Evolutionary conservation across 1,140 invertebrate genomes (phyloP).

Genomic region (Calephelis virginiensis): DNA sequence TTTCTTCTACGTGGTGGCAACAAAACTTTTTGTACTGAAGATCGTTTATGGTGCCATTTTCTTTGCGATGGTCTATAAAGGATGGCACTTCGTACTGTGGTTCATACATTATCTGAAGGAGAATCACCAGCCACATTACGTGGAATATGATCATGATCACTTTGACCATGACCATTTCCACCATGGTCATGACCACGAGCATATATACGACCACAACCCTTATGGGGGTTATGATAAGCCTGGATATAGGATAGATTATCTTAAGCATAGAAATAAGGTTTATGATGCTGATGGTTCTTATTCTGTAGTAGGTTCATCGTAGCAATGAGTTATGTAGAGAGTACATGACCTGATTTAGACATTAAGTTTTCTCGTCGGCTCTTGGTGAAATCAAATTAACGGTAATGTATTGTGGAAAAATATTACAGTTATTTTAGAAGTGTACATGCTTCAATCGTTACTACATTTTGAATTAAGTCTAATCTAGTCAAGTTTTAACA

Average conservation of each 20-base stretch:
- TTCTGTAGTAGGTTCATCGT: conserved; percentile 33
- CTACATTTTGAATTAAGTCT: too few relatives aligned
- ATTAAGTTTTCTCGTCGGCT: too few relatives aligned
- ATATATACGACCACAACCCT: conserved; percentile 32
- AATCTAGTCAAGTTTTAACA: too few relatives aligned
- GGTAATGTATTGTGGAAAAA: too few relatives aligned
- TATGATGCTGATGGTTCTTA: conserved; percentile 61
- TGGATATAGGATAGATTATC: conserved; percentile 32
- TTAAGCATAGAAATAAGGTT: conserved; percentile 35
- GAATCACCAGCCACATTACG: conserved; percentile 43
- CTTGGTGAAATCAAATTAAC: too few relatives aligned
- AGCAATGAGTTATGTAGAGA: not conserved
- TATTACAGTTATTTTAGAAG: too few relatives aligned
- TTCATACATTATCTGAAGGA: conserved; percentile 55
- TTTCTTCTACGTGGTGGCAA: conserved; percentile 63
- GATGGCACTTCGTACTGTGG: conserved; percentile 58
- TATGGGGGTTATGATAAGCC: conserved; percentile 40
- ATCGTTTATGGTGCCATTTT: conserved; percentile 60
- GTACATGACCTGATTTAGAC: too few relatives aligned
- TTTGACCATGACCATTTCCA: conserved; percentile 28
- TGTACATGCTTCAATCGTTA: too few relatives aligned
- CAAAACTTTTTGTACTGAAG: conserved; percentile 63
- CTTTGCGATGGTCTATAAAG: conserved; percentile 51
- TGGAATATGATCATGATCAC: conserved; percentile 46
- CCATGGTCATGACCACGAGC: conserved; percentile 27